These are phyloP conservation scores for Hydropotes inermis DNA, from an alignment of 2,113 vertebrate species.

Conservation along the genomic window DNA sequence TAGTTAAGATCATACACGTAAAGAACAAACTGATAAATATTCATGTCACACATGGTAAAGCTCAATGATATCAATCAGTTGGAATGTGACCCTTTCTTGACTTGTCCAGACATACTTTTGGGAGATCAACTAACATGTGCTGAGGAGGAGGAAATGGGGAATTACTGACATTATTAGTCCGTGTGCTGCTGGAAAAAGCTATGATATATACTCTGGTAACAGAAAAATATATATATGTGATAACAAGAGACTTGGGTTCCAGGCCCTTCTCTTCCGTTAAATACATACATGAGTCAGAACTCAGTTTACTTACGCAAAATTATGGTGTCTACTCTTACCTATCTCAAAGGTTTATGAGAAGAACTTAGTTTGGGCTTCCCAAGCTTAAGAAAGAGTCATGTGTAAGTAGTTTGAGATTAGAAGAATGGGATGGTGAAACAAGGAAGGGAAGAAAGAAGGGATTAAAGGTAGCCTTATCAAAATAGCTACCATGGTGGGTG, in stretches of 20 bases:
- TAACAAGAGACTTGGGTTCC: not conserved
- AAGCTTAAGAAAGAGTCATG: not conserved
- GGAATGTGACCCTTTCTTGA: not conserved
- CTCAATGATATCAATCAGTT: conserved; percentile 2
- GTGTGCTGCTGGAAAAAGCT: not conserved
- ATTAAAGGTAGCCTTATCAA: not conserved
- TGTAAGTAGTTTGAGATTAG: not conserved
- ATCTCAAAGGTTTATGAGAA: conserved; percentile 2
- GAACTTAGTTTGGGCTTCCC: not conserved
- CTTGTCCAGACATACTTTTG: not conserved
- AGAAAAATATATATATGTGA: not conserved
- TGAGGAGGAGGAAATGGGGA: not conserved
- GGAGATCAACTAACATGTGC: not conserved
- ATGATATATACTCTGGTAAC: not conserved
- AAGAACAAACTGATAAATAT: conserved; percentile 11
- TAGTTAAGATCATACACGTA: conserved; percentile 34
- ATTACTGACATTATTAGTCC: not conserved
- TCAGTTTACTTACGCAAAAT: conserved; percentile 23
- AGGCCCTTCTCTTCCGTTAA: not conserved
- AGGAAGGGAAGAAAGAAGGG: not conserved
- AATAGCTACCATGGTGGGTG: not conserved
- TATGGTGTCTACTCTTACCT: not conserved
- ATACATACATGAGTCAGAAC: not conserved
- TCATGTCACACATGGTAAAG: not conserved
- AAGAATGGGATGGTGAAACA: not conserved